Conservation (phyloP, 2,888 invertebrate genomes). For the Stenodera caucasica region DNA sequence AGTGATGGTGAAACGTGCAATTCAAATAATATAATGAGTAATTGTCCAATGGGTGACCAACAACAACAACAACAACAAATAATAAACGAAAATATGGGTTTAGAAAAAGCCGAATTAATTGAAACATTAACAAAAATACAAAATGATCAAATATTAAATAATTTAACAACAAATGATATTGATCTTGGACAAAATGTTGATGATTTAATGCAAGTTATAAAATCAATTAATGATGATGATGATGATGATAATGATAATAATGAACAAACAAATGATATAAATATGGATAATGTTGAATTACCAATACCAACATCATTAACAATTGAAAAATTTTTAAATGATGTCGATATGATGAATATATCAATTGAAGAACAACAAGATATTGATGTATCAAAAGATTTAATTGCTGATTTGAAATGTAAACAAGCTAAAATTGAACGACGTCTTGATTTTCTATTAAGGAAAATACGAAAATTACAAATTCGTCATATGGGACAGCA, state of each 20-base stretch:
- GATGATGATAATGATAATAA: slow-evolving; percentile 44
- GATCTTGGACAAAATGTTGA: slow-evolving; percentile 63
- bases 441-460: slow-evolving; percentile 70
- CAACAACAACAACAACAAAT: slow-evolving; percentile 17
- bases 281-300: slow-evolving; percentile 46
- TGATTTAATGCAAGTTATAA: slow-evolving; percentile 75
- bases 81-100: slow-evolving; percentile 55
- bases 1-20: slow-evolving; percentile 27
- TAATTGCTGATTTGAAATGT: slow-evolving; percentile 58
- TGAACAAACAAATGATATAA: slow-evolving; percentile 30
- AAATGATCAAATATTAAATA: slow-evolving; percentile 65
- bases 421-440: slow-evolving; percentile 67
- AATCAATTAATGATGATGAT: slow-evolving; percentile 64
- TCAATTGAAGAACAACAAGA: slow-evolving; percentile 54
- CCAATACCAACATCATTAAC: slow-evolving; percentile 22
- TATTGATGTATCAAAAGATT: slow-evolving; percentile 57
- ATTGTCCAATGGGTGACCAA: not conserved
- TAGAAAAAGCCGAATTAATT: slow-evolving; percentile 60
- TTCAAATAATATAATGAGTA: slow-evolving; percentile 29
- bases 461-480: slow-evolving; percentile 77
- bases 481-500: slow-evolving; percentile 75
- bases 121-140: slow-evolving; percentile 55
- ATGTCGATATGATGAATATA: slow-evolving; percentile 60
- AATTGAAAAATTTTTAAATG: slow-evolving; percentile 54
- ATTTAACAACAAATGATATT: slow-evolving; percentile 56